Base-by-base conservation (phyloP, 2,888 invertebrate species). In the Gymnoscelis rufifasciata region DNA sequence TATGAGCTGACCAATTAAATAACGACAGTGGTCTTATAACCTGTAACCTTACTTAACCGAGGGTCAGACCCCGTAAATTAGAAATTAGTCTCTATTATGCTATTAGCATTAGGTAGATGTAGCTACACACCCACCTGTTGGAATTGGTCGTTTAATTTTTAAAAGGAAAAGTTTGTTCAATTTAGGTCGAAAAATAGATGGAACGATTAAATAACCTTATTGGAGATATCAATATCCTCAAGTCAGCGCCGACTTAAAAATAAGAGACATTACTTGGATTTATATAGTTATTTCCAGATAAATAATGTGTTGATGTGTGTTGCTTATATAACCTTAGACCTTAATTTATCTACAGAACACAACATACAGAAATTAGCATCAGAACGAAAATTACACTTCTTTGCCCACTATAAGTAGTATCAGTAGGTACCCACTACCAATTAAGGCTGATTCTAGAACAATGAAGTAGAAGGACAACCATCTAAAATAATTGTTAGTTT, bases 401-500 rank as follows among this genome's bases (percentile, higher is more conserved):
- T 15, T 26, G 14, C 33, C n/a, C 24, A 14, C n/a, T 7, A 8
- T 60, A 68, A 74, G 12, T 6, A 62, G 67, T 74, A 2, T 19
- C 5, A 19, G 19, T 19, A 19, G 19, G 19, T 19, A 19, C 19
- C 19, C 5, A 19, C 5, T 19, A 19, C 19, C 19, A 63, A 69
- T 74, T 74, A 72, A 64, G 57, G 46, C 46, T 60, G 53, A 68
- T 74, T 74, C 55, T 47, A 56, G 68, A 74, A 81, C 80, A 82
- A 81, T 74, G 76, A 69, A 71, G 59, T 64, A 45, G 58, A 54
- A 56, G 56, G 53, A 60, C 58, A 61, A 54, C 54, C 51, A 47
- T 53, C 47, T 44, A 19, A 44, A 40, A 24, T 56, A 56, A 57
- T 57, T 53, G 43, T 36, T 23, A 31, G 30, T 24, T 42, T 62